Evolutionary conservation across 1,140 invertebrate species (phyloP).

Genomic region (Dendroctonus valens): DNA sequence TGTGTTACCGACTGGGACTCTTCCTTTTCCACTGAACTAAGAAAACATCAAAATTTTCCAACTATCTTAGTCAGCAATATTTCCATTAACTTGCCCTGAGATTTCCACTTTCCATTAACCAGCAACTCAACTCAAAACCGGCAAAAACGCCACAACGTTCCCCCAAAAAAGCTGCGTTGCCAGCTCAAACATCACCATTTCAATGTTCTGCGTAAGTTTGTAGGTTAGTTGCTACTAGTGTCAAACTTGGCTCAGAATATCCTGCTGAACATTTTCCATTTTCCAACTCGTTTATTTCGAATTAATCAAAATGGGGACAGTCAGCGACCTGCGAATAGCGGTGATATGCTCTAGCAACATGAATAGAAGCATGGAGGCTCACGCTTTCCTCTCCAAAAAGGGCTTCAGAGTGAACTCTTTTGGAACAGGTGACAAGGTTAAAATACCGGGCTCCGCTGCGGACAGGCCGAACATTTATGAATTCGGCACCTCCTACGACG

Average conservation of each 20-base stretch:
- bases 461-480: conserved; percentile 98
- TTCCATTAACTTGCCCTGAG: too few species aligned
- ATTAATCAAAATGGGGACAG: conserved; percentile 26
- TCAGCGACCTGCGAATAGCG: conserved; percentile 74
- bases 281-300: neutral
- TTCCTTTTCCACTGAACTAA: too few species aligned
- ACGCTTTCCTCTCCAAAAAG: conserved; percentile 95
- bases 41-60: too few species aligned
- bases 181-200: too few species aligned
- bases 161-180: too few species aligned
- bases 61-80: too few species aligned
- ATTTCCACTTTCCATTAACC: too few species aligned
- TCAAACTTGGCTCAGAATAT: neutral
- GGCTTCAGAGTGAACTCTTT: conserved; percentile 95
- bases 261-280: neutral
- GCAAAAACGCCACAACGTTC: too few species aligned
- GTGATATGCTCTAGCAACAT: conserved; percentile 99
- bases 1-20: conserved; percentile 11
- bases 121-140: too few species aligned
- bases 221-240: too few species aligned
- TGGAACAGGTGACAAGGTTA: conserved; percentile 97
- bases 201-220: too few species aligned
- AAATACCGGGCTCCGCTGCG: conserved; percentile 90
- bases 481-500: conserved; percentile 94
- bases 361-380: conserved; percentile 99